Base-by-base conservation (phyloP, 2,113 vertebrate genomes). In the Ibidorhyncha struthersii region DNA sequence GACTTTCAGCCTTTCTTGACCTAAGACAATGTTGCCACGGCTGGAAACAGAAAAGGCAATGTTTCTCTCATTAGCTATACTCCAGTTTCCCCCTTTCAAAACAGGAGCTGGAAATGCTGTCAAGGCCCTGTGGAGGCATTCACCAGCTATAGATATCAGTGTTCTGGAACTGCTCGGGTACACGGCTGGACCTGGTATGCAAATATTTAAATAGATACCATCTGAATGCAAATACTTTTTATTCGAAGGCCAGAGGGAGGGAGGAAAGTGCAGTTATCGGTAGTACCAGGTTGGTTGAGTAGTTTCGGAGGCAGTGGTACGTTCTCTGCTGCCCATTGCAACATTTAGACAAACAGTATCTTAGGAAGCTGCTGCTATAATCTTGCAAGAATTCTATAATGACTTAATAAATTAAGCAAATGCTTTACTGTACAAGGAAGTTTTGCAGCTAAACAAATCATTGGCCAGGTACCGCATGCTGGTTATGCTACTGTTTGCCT, bases 131-230 rank as follows among this genome's bases (percentile, higher is more conserved):
- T 3, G 2, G 69, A 72, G 40, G 40, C 36, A 84, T 82, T 86
- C 53, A 34, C 40, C 52, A 63, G 40, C 56, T 91, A n/a, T 4
- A 85, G 53, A 23, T 76, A 73, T 19, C 45, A 65, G 40, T n/a
- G 49, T 30, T 72, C 81, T 96, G 65, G 32, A 85, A 87, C 65
- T 45, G n/a, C 62, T 80, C 19, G 4, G 21, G 30, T 95, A 73
- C 27, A 23, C 0, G 2, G 84, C 89, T 85, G 71, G 89, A 65
- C 62, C 53, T 74, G 55, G 52, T 86, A 80, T 80, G 65, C 78
- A 96, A 96, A 95, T 91, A 94, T 77, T 96, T 91, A 80, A 85
- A 77, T 5, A 88, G 93, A 95, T 95, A 96, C 49, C 41, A 93
- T 87, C 84, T 90, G 87, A 90, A 94, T 63, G 47, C 89, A 96